phyloP scores from a whole-genome alignment of 2,888 invertebrate genomes.

The Caenorhabditis afra region DNA sequence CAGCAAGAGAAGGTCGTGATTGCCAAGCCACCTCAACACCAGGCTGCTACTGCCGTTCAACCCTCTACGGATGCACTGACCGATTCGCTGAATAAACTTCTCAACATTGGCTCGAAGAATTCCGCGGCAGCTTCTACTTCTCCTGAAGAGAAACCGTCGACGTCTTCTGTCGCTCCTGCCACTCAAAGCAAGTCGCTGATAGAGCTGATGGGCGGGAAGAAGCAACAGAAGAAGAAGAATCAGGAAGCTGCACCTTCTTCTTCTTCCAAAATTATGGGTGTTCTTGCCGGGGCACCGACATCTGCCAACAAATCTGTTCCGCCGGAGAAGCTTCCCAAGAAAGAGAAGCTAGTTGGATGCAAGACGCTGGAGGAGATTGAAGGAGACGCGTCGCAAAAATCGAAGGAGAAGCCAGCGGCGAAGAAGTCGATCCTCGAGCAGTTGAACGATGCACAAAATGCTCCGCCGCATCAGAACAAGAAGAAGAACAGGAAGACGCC shows the following conservation, averaged over 20 bases:
- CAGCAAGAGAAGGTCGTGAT: not conserved
- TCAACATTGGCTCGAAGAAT: slow-evolving; percentile 21
- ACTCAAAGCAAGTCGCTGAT: slow-evolving; percentile 10
- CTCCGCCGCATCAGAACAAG: not conserved
- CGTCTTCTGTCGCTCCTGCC: too few species aligned
- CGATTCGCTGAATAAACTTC: slow-evolving; percentile 23
- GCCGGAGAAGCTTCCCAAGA: too few species aligned
- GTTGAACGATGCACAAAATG: slow-evolving; percentile 8
- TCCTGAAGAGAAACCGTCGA: not conserved
- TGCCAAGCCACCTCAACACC: not conserved
- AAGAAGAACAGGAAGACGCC: slow-evolving; percentile 3
- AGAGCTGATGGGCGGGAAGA: slow-evolving; percentile 36
- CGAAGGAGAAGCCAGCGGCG: not conserved
- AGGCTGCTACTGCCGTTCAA: not conserved
- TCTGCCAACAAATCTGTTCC: too few species aligned
- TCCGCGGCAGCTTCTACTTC: not conserved
- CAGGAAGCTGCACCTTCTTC: not conserved
- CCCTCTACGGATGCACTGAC: slow-evolving; percentile 12
- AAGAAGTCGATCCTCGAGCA: slow-evolving; percentile 14
- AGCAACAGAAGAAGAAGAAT: not conserved
- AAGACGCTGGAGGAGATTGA: slow-evolving; percentile 17
- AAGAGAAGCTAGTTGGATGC: not conserved
- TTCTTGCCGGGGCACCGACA: not conserved
- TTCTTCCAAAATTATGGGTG: not conserved
- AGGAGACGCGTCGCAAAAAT: not conserved